phyloP scores from a whole-genome alignment of 1,140 invertebrate genomes.

The Lasaia peninsularis region DNA sequence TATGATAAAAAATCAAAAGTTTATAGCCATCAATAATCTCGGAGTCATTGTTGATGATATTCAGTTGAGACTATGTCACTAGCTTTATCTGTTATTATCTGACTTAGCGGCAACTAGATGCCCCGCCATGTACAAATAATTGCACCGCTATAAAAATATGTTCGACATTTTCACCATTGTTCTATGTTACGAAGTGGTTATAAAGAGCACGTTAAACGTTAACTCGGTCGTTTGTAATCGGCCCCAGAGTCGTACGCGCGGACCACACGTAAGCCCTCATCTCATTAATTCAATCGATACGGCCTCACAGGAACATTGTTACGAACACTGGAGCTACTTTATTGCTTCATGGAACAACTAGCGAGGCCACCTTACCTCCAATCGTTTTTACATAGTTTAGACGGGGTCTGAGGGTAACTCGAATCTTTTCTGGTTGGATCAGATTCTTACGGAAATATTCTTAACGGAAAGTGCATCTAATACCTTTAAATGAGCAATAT shows the following conservation, averaged over 20 bases:
- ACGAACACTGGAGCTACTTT: constrained; percentile 49
- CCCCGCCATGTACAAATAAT: background rate
- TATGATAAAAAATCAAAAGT: too few relatives aligned
- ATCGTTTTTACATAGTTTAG: background rate
- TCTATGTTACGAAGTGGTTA: constrained; percentile 5
- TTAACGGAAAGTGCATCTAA: too few relatives aligned
- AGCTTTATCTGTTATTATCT: too few relatives aligned
- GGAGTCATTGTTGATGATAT: too few relatives aligned
- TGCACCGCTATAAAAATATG: background rate
- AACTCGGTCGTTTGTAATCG: constrained; percentile 47
- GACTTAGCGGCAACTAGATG: too few relatives aligned
- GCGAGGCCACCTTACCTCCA: background rate
- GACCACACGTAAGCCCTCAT: constrained; percentile 71
- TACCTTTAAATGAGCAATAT: too few relatives aligned
- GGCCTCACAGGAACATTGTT: constrained; percentile 64
- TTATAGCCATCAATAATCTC: too few relatives aligned
- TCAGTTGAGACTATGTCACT: too few relatives aligned
- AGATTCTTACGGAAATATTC: too few relatives aligned
- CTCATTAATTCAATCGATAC: constrained; percentile 73
- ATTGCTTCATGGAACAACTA: constrained; percentile 32
- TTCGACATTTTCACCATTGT: background rate
- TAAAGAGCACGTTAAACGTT: background rate
- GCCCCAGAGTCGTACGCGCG: constrained; percentile 47
- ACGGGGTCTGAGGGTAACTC: too few relatives aligned
- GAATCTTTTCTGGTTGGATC: too few relatives aligned